Evolutionary conservation across 2,113 vertebrate genomes (phyloP).

Genomic region (Jacana jacana): DNA sequence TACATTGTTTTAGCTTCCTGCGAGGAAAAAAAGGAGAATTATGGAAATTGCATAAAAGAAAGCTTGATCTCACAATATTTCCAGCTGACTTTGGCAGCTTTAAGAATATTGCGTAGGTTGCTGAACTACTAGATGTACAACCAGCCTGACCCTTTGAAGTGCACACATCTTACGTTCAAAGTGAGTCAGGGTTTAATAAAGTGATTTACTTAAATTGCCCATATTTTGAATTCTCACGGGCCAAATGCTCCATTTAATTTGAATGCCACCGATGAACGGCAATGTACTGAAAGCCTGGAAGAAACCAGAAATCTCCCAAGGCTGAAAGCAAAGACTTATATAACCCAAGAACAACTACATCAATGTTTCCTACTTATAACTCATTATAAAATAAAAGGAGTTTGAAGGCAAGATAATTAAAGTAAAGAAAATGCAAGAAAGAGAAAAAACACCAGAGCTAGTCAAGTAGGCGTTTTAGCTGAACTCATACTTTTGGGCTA

Average conservation of each 20-base stretch:
- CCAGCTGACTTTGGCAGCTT: conserved; percentile 19
- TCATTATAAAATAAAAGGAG: neutral
- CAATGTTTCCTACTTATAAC: neutral
- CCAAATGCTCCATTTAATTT: neutral
- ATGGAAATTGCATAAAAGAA: neutral
- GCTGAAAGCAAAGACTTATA: neutral
- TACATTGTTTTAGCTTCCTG: neutral
- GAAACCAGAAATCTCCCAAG: neutral
- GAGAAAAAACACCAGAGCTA: neutral
- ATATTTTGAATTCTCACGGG: conserved; percentile 25
- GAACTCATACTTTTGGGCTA: neutral
- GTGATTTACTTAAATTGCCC: conserved; percentile 8
- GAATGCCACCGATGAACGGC: neutral
- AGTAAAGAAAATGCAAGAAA: neutral
- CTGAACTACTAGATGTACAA: neutral
- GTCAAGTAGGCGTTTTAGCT: neutral
- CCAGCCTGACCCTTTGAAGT: conserved; percentile 20
- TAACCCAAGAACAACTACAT: neutral
- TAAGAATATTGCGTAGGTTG: neutral
- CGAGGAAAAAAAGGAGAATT: neutral
- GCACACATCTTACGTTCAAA: neutral
- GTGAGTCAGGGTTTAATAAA: conserved; percentile 15
- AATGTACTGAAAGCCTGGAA: neutral
- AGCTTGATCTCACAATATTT: neutral
- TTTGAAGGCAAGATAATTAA: neutral